A percentile compares a stretch with the other conserved stretches of the same genome.
Evolutionary conservation across 64 coral and sea anemone genomes (phyloP).

Genomic region (Stichodactyla helianthus): DNA sequence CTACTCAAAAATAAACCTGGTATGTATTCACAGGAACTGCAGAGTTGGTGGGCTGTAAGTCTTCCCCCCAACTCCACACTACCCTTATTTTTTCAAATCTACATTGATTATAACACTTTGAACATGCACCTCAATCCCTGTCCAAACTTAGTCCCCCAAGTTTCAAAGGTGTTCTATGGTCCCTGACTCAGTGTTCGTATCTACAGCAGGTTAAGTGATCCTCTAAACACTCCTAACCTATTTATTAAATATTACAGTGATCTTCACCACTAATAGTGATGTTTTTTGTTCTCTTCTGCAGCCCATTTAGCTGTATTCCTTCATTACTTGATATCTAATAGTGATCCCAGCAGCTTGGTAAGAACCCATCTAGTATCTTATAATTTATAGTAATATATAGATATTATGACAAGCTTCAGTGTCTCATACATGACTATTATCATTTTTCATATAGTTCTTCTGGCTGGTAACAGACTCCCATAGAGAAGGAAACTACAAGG

Average conservation of each 20-base stretch:
- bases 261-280: background rate
- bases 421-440: too few species aligned
- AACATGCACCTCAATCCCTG: too few species aligned
- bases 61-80: background rate
- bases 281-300: conserved; percentile 37
- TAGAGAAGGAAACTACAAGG: conserved; percentile 86
- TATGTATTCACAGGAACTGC: background rate
- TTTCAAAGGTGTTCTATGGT: too few species aligned
- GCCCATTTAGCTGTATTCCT: conserved; percentile 98
- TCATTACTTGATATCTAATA: conserved; percentile 97
- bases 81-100: too few species aligned
- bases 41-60: background rate
- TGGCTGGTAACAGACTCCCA: conserved; percentile 97
- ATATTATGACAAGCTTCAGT: background rate
- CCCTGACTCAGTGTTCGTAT: too few species aligned
- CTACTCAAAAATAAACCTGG: conserved; percentile 96
- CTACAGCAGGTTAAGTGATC: too few species aligned
- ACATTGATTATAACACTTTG: too few species aligned
- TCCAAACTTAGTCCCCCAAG: too few species aligned
- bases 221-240: too few species aligned
- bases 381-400: background rate
- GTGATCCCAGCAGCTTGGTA: conserved; percentile 99
- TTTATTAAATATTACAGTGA: too few species aligned
- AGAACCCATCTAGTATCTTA: background rate
- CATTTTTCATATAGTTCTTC: conserved; percentile 68